Base-by-base conservation (phyloP, 37 sponge, comb jelly and placozoan species). In the Halichondria panicea region DNA sequence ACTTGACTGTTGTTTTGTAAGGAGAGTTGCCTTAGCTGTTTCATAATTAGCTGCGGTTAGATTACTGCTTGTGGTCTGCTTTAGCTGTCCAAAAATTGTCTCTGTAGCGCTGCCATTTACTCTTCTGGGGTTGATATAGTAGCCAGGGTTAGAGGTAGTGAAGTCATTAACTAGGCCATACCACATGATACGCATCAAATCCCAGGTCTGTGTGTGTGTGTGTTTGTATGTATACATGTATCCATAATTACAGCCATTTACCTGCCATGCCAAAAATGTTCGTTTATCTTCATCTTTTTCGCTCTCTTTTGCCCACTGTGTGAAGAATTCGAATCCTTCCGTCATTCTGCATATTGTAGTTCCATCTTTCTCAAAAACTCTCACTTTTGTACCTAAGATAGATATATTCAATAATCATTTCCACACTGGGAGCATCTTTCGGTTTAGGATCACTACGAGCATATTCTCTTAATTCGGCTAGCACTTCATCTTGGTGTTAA, bases 61-160 rank as follows among this genome's bases (percentile, higher is more conserved):
- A 15, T 77, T 24, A 2, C 67, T 52, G 25, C 57, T 37, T n/a
- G 52, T 66, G 4, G 52, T 34, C 24, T n/a, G 36, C 48, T 75
- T 75, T 12, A 60, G 43, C 52, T 75, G 76, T 7, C 33, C 4
- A 25, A 75, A 75, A 4, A 75, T 4, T 7, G 76, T 75, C 43
- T 75, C 76, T 11, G 62, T 35, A 42, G 76, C 76, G 42, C 65
- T 62, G n/a, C n/a, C n/a, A n/a, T n/a, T n/a, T n/a, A n/a, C n/a
- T n/a, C 65, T n/a, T 25, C 24, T 31, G 27, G 76, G 76, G 65
- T 33, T 39, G 28, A 77, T 19, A 44, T 69, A 30, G 22, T 66
- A 66, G 19, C 67, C 67, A 35, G 36, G 67, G 34, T 66, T n/a
- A n/a, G n/a, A n/a, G n/a, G n/a, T n/a, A 12, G 34, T 5, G n/a